Base-by-base conservation (phyloP, 2,797 vertebrate species). In the Falco peregrinus region DNA sequence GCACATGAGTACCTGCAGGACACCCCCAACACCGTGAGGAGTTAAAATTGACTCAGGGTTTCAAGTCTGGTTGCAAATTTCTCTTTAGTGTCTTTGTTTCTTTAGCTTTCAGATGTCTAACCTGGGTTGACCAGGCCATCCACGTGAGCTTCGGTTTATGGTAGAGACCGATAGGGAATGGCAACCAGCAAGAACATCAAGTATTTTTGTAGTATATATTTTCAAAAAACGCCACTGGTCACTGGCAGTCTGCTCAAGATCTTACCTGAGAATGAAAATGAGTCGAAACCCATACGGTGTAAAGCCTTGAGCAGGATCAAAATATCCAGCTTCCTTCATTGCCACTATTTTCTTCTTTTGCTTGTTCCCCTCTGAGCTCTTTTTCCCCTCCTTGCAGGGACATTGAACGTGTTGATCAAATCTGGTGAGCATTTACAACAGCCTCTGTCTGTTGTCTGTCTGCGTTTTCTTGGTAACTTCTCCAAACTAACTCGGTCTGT, bases 331-430 rank as follows among this genome's bases (percentile, higher is more conserved):
- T 68, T 39, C 59, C 71, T 65, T 59, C 63, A 7, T n/a, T 56
- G 56, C 84, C 71, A 3, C 2, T 8, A 3, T 89, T 87, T 31
- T 48, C 81, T 89, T 33, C 95, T 91, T 87, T 89, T 95, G 96
- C 96, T 95, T 89, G 91, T 97, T 94, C 85, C 92, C 96, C 98
- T 98, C 98, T 99, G 98, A 98, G 98, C 98, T 98, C 96, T 99
- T 95, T 99, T 98, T 99, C 98, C 98, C 98, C 98, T 99, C 98
- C 98, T 98, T 98, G 98, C 99, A 99, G 99, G 99, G 98, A 98
- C 98, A 98, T 98, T 98, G 99, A 99, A 97, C 97, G 98, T 98
- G 98, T 99, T 98, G 99, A 98, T 98, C 99, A 99, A 98, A 98
- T 98, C 98, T 99, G 99, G 99, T 99, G 99, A 99, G 99, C 99